Conservation (phyloP, 2,888 invertebrate genomes). For the Caenorhabditis wallacei region DNA sequence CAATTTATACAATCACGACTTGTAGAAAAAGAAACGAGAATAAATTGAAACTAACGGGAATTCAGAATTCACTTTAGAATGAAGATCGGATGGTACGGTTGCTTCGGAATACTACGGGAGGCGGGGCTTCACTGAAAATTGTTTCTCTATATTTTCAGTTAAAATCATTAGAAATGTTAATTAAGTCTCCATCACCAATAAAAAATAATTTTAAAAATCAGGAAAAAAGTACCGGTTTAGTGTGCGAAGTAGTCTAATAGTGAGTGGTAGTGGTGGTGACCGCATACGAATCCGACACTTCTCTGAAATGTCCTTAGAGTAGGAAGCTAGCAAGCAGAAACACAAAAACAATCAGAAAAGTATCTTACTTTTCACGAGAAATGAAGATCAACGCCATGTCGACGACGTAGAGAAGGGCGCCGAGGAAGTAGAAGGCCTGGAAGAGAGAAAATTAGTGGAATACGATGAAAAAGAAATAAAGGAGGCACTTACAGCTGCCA, state of each 20-base stretch:
- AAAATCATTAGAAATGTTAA: neutral
- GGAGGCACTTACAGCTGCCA: constrained; percentile 74
- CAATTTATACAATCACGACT: constrained; percentile 64
- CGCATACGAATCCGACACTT: constrained; percentile 69
- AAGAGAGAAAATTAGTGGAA: neutral
- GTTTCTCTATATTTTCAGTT: neutral
- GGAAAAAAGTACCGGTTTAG: constrained; percentile 18
- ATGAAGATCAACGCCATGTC: constrained; percentile 80
- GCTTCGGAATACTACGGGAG: constrained; percentile 58
- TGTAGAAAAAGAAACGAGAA: constrained; percentile 3
- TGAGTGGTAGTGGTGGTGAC: constrained; percentile 71
- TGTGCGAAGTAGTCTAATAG: constrained; percentile 64
- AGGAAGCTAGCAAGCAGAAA: constrained; percentile 25
- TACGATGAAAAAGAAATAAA: neutral
- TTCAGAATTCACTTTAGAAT: constrained; percentile 36
- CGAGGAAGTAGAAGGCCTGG: constrained; percentile 82
- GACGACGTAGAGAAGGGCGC: constrained; percentile 77
- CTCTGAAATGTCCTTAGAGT: constrained; percentile 62
- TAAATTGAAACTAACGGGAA: constrained; percentile 8
- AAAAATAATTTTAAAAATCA: constrained; percentile 3
- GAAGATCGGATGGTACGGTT: constrained; percentile 50
- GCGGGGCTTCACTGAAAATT: constrained; percentile 52
- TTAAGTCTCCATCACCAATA: constrained; percentile 30
- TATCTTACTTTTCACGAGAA: constrained; percentile 77
- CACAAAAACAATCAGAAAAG: neutral